Percentiles rank a stretch among this genome's conserved stretches.
Conservation (phyloP, 2,797 vertebrate species). For the Propithecus deckenii region DNA sequence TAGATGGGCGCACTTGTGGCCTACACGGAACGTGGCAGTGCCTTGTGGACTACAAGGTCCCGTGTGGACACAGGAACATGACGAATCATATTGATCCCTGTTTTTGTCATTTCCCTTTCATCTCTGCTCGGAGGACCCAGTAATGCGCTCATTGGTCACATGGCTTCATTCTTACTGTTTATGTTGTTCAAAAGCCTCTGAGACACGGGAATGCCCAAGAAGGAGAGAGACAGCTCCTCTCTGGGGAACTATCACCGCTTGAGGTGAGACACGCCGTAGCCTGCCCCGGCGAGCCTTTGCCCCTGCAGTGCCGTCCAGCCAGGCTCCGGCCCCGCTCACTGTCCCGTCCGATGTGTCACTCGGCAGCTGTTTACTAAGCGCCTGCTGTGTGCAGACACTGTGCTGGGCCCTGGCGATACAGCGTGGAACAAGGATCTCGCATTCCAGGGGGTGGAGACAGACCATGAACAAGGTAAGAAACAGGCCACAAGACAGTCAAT, state of each 20-base stretch:
- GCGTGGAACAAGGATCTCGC: not conserved
- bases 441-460: not conserved
- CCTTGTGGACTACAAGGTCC: not conserved
- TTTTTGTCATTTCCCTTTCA: not conserved
- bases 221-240: not conserved
- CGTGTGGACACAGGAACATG: fast-evolving
- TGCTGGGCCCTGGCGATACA: not conserved
- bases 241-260: no score
- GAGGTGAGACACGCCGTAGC: not conserved
- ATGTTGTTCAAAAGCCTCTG: not conserved
- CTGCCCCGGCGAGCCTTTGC: not conserved
- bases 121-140: not conserved
- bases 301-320: not conserved
- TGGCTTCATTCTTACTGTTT: not conserved
- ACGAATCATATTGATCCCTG: fast-evolving
- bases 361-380: not conserved
- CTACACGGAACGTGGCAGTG: fast-evolving
- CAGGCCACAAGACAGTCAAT: not conserved
- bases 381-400: not conserved
- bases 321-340: fast-evolving
- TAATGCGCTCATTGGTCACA: not conserved
- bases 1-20: no score
- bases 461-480: not conserved
- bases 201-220: not conserved
- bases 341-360: not conserved